These are phyloP conservation scores for Nasonia oneida DNA, from an alignment of 2,888 invertebrate genomes.

Conservation along the genomic window DNA sequence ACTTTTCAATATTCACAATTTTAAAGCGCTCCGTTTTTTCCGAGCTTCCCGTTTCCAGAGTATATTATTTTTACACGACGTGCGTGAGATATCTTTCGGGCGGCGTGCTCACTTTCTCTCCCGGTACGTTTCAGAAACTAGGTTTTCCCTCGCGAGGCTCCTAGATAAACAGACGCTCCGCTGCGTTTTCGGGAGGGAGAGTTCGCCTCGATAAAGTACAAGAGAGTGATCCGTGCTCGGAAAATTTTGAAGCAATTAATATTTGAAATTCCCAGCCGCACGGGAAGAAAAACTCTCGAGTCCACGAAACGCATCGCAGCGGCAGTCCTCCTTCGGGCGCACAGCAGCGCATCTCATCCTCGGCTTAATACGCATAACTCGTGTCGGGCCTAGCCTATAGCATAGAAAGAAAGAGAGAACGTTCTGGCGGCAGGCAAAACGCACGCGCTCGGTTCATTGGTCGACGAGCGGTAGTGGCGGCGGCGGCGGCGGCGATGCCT, in stretches of 20 bases:
- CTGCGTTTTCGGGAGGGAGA: neutral
- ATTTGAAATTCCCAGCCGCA: neutral
- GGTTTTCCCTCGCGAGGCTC: neutral
- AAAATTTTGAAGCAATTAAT: neutral
- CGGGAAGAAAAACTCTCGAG: neutral
- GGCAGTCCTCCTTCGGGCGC: slow-evolving; percentile 10
- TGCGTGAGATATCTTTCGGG: neutral
- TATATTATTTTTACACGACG: slow-evolving; percentile 20
- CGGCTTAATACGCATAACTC: slow-evolving; percentile 20
- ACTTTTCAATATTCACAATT: neutral
- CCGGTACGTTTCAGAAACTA: neutral
- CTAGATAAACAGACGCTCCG: neutral
- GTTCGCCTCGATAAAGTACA: no score
- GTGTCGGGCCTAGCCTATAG: neutral
- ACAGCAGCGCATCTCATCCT: slow-evolving; percentile 29
- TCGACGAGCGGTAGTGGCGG: slow-evolving; percentile 29
- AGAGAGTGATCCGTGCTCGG: neutral
- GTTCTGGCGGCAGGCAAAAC: slow-evolving; percentile 30
- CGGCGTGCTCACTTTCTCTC: neutral
- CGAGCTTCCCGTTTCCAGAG: neutral
- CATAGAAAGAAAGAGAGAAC: neutral
- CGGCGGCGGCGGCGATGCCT: slow-evolving; percentile 1
- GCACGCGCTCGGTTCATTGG: slow-evolving; percentile 58
- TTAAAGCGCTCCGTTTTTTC: neutral
- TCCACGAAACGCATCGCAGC: neutral